Conservation (phyloP, 2,113 vertebrate genomes). For the Acrocephalus arundinaceus region DNA sequence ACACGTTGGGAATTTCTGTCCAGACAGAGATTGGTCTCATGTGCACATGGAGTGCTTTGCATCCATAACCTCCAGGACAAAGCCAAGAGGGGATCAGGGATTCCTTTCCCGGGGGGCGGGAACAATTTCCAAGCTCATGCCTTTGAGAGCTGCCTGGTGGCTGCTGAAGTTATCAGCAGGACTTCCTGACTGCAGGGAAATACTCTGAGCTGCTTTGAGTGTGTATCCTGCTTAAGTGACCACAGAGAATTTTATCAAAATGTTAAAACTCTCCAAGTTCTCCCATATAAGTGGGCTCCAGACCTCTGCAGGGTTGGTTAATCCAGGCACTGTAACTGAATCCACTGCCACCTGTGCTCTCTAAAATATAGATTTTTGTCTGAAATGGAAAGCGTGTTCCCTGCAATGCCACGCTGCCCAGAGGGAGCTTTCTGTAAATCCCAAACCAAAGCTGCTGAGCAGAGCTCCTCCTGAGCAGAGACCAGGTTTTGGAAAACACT, state of each 20-base stretch:
- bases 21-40: neutral
- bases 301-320: neutral
- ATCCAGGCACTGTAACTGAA: neutral
- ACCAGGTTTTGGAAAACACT: neutral
- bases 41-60: neutral
- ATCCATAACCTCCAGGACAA: neutral
- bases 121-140: neutral
- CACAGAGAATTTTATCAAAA: constrained; percentile 12
- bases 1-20: neutral
- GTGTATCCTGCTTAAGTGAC: neutral
- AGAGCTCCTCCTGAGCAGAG: neutral
- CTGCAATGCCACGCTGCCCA: neutral
- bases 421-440: neutral
- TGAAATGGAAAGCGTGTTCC: neutral
- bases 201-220: neutral
- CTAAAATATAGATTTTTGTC: neutral
- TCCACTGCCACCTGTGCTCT: neutral
- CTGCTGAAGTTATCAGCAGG: neutral
- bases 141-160: neutral
- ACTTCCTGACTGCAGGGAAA: neutral
- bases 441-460: neutral
- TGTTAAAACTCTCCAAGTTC: neutral
- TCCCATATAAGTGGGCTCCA: neutral
- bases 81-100: neutral
- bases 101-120: neutral